Evolutionary conservation across 2,888 invertebrate genomes (phyloP).

Genomic region (Drosophila subquinaria): DNA sequence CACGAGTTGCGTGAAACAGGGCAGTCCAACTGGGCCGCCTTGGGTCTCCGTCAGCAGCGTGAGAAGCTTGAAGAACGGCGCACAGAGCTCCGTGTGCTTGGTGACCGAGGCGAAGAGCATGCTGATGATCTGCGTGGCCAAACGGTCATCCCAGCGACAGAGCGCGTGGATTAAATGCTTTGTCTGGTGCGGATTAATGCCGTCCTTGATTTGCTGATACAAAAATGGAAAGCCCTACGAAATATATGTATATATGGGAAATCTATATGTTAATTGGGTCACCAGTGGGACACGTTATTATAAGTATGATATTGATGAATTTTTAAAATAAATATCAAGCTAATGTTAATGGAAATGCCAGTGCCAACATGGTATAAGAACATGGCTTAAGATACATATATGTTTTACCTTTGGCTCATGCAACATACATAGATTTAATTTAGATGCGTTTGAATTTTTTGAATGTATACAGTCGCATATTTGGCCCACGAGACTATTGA

Average conservation of each 20-base stretch:
- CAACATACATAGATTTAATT: no score
- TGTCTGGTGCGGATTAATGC: constrained; percentile 96
- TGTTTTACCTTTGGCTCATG: no score
- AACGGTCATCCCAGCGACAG: constrained; percentile 95
- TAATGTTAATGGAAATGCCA: no score
- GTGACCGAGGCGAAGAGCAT: constrained; percentile 97
- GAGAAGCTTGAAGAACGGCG: constrained; percentile 96
- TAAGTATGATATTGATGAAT: not conserved
- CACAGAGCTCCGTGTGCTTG: constrained; percentile 94
- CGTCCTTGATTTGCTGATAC: constrained; percentile 97
- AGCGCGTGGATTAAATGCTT: constrained; percentile 96
- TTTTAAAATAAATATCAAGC: not conserved
- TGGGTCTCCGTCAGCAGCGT: constrained; percentile 94
- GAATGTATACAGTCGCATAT: no score
- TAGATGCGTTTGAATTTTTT: no score
- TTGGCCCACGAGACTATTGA: no score
- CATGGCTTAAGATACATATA: no score
- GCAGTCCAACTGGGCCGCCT: constrained; percentile 90
- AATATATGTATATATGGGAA: constrained; percentile 24
- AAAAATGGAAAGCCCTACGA: constrained; percentile 95
- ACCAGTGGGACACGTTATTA: not conserved
- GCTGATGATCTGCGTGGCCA: constrained; percentile 94
- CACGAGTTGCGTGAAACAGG: constrained; percentile 96
- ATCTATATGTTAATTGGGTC: not conserved
- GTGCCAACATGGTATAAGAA: not conserved